These are phyloP conservation scores for Cheiracanthium punctorium DNA, from an alignment of 2,888 invertebrate species.

Conservation along the genomic window DNA sequence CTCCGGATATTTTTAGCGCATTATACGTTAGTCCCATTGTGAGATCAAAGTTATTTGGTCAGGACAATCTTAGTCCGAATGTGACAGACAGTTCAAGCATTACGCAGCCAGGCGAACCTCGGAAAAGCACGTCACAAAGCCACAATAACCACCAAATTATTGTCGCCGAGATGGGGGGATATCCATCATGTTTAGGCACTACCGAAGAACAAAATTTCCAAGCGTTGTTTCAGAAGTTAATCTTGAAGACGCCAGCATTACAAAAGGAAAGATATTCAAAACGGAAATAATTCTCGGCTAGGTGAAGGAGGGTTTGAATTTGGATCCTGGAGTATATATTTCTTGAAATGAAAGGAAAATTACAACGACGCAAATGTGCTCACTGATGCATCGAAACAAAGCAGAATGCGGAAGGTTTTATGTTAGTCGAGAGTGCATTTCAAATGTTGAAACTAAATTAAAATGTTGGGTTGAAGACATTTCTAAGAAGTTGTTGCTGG, in stretches of 20 bases:
- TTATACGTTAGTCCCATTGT: constrained; percentile 15
- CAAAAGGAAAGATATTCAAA: constrained; percentile 31
- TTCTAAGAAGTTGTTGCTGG: too few relatives aligned
- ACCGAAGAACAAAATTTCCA: constrained; percentile 48
- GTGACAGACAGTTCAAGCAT: constrained; percentile 4
- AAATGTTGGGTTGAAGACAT: too few relatives aligned
- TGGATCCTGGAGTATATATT: neutral
- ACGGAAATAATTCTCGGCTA: constrained; percentile 44
- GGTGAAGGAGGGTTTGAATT: constrained; percentile 1
- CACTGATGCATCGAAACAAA: too few relatives aligned
- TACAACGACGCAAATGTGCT: too few relatives aligned
- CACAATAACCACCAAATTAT: constrained; percentile 43
- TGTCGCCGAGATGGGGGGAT: constrained; percentile 23
- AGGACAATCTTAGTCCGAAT: neutral
- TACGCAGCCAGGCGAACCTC: neutral
- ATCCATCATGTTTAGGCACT: constrained; percentile 46
- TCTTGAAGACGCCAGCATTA: constrained; percentile 33
- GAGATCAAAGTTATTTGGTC: constrained; percentile 36
- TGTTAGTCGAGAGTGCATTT: too few relatives aligned
- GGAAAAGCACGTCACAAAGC: constrained; percentile 14
- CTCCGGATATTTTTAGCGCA: constrained; percentile 31
- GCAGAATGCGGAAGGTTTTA: too few relatives aligned
- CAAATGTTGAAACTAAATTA: too few relatives aligned
- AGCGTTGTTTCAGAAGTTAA: constrained; percentile 53
- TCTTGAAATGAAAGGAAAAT: too few relatives aligned